These are phyloP conservation scores for Acronicta aceris DNA, from an alignment of 2,888 invertebrate species.

Conservation along the genomic window DNA sequence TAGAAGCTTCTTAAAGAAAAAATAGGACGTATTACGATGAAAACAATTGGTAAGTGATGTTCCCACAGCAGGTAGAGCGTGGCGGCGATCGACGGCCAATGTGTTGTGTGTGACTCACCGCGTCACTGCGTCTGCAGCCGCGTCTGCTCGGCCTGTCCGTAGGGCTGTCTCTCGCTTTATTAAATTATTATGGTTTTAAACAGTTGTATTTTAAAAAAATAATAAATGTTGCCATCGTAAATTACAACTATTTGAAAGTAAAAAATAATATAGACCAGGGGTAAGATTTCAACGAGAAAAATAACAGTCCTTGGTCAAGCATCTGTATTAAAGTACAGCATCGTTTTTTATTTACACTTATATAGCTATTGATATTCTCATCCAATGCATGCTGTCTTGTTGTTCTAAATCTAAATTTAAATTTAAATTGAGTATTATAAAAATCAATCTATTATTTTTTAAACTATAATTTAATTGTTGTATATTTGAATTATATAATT, in stretches of 20 bases:
- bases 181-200: neutral
- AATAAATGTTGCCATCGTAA: neutral
- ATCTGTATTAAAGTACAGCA: too few relatives aligned
- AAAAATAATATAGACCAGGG: neutral
- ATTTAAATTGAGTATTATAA: too few relatives aligned
- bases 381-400: too few relatives aligned
- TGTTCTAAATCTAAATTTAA: too few relatives aligned
- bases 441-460: too few relatives aligned
- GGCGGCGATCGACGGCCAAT: constrained; percentile 36
- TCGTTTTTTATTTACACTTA: too few relatives aligned
- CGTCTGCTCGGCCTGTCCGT: constrained; percentile 21
- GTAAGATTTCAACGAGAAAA: neutral
- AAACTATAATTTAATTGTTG: too few relatives aligned
- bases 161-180: constrained; percentile 30
- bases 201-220: too few relatives aligned
- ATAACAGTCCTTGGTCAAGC: too few relatives aligned
- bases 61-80: constrained; percentile 57
- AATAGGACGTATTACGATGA: constrained; percentile 19
- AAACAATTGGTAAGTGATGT: constrained; percentile 25
- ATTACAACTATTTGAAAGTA: constrained; percentile 9
- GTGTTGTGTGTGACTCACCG: constrained; percentile 33
- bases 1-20: constrained; percentile 10
- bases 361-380: too few relatives aligned
- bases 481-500: too few relatives aligned
- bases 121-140: constrained; percentile 35